Conservation (phyloP, 2,113 vertebrate genomes). For the Grus americana region DNA sequence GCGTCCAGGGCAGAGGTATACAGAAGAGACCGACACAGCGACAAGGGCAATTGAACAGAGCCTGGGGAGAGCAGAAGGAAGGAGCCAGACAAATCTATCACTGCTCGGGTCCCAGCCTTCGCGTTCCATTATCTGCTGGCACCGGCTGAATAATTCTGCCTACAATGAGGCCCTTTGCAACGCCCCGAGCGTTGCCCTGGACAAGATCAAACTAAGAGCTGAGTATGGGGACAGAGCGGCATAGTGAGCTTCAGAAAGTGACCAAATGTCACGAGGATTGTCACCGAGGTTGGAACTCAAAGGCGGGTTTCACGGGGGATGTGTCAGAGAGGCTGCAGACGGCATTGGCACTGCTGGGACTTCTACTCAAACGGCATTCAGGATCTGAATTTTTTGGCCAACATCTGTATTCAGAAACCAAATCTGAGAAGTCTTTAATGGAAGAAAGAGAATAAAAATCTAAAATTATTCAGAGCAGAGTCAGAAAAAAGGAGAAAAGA, state of each 20-base stretch:
- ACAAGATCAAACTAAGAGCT: not conserved
- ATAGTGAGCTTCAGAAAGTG: not conserved
- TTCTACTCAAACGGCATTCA: not conserved
- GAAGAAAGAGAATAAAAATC: not conserved
- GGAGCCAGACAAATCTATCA: not conserved
- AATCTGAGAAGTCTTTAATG: not conserved
- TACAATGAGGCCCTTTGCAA: not conserved
- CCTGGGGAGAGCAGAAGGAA: not conserved
- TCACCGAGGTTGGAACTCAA: not conserved
- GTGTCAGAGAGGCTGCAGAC: not conserved
- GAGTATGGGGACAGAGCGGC: not conserved
- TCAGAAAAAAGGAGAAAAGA: not conserved
- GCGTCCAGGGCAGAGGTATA: not conserved
- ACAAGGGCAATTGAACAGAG: not conserved
- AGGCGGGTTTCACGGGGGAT: not conserved
- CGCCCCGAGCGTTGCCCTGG: not conserved
- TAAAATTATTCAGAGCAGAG: not conserved
- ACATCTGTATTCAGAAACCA: not conserved
- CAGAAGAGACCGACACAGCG: not conserved
- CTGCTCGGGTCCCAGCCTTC: not conserved
- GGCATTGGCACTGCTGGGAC: too few species aligned
- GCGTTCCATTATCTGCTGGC: not conserved
- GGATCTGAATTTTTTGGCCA: not conserved
- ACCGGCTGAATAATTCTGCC: not conserved
- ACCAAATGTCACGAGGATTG: not conserved